Base-by-base conservation (phyloP, 2,113 vertebrate species). In the Phoenicopterus ruber region DNA sequence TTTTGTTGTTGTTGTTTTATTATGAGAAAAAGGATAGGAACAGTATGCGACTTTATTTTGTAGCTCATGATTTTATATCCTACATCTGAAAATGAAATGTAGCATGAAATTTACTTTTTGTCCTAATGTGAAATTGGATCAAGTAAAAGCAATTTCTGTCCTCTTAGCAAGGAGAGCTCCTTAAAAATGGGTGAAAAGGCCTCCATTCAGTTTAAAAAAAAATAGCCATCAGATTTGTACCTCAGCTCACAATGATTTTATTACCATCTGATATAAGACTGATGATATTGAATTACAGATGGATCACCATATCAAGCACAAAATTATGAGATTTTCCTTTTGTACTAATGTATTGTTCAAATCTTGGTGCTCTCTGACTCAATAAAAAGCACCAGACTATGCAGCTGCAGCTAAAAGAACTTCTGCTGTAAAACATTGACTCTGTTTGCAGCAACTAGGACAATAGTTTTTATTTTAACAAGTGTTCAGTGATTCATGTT, bases 231-330 rank as follows among this genome's bases (percentile, higher is more conserved):
- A 76, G 70, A 95, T 86, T 92, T 94, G 81, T 94, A 77, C 57
- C 54, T 73, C 19, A 11, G 46, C 34, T 97, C 20, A 40, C 34
- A 85, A 52, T 73, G 82, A 92, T 96, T 95, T 85, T 82, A 94
- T 94, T 95, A 91, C 47, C 19, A 66, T 90, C 86, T 90, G 80
- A 83, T 94, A 70, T 66, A 78, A 86, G 67, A 88, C 38, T 40
- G 77, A 55, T 92, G 66, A 76, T 93, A 95, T 85, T 94, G 88
- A 90, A 95, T 97, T 95, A 94, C 50, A 91, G 63, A 91, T 96
- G 59, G 57, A 94, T 96, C 92, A 93, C 73, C 77, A n/a, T 72
- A 93, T 92, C 42, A 84, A 79, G 85, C 44, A 86, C 40, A 86
- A 92, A 80, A 96, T 95, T 59, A 86, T 59, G n/a, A 85, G 38